These are phyloP conservation scores for Clarias macrocephalus DNA, from an alignment of 2,113 vertebrate genomes.

Conservation along the genomic window DNA sequence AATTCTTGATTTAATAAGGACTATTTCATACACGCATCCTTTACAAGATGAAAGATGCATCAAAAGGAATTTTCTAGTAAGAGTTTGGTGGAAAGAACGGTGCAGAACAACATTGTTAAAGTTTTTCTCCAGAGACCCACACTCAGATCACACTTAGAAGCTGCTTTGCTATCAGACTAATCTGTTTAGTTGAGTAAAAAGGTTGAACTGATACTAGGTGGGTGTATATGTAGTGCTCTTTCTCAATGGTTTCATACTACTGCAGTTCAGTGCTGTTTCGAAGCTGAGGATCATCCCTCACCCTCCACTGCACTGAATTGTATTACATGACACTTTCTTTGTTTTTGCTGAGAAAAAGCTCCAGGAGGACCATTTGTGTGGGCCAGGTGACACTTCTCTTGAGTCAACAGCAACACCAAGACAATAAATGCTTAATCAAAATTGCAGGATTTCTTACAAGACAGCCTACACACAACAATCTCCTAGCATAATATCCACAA, in stretches of 20 bases:
- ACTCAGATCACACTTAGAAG: not conserved
- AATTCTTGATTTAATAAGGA: constrained; percentile 47
- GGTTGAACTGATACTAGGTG: not conserved
- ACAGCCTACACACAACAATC: not conserved
- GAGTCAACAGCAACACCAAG: not conserved
- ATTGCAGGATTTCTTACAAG: constrained; percentile 1
- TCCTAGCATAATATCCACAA: not conserved
- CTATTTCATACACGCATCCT: not conserved
- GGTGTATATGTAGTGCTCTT: not conserved
- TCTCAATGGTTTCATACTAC: not conserved
- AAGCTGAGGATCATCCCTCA: not conserved
- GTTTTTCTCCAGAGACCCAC: not conserved
- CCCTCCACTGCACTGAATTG: not conserved
- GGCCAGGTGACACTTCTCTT: constrained; percentile 1
- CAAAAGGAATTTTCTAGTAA: constrained; percentile 49
- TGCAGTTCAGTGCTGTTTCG: not conserved
- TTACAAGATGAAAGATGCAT: constrained; percentile 43
- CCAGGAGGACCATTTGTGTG: constrained; percentile 1
- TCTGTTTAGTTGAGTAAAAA: not conserved
- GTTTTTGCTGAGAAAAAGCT: constrained; percentile 4
- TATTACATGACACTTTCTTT: not conserved
- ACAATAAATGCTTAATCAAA: constrained; percentile 14
- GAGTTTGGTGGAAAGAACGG: not conserved
- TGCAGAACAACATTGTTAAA: not conserved
- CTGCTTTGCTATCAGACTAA: constrained; percentile 17